phyloP scores from a whole-genome alignment of 2,113 vertebrate genomes.

The Entomyzon cyanotis region DNA sequence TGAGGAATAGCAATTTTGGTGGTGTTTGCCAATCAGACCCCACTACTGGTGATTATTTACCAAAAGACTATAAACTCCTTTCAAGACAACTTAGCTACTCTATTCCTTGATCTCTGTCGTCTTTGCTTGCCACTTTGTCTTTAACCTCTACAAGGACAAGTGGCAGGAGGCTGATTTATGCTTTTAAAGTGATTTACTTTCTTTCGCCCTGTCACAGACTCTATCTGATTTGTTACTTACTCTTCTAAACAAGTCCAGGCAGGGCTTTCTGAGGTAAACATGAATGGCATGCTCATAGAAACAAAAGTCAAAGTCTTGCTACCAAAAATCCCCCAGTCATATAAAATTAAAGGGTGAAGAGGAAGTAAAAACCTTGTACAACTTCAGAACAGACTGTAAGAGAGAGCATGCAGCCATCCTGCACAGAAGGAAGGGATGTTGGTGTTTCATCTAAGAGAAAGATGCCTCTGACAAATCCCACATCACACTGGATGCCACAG shows the following conservation, averaged over 20 bases:
- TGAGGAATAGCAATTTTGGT: not conserved
- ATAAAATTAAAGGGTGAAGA: not conserved
- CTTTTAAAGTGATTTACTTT: not conserved
- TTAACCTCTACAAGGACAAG: slow-evolving; percentile 20
- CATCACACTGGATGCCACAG: not conserved
- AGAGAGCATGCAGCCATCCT: not conserved
- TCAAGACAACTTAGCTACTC: not conserved
- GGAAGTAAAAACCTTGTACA: not conserved
- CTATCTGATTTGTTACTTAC: not conserved
- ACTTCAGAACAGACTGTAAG: not conserved
- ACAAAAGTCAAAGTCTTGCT: not conserved
- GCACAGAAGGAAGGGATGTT: not conserved
- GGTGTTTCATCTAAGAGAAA: not conserved
- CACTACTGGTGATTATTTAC: not conserved
- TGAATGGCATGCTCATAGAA: not conserved
- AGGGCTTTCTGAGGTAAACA: not conserved
- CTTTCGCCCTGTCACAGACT: not conserved
- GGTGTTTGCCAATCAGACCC: not conserved
- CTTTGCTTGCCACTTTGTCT: not conserved
- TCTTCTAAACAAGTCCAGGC: not conserved
- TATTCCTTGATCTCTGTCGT: not conserved
- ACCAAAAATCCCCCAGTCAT: not conserved
- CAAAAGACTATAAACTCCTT: not conserved
- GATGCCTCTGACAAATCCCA: not conserved
- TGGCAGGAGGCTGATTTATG: not conserved